Conservation (phyloP, 2,888 invertebrate species). For the Drosophila incognita region DNA sequence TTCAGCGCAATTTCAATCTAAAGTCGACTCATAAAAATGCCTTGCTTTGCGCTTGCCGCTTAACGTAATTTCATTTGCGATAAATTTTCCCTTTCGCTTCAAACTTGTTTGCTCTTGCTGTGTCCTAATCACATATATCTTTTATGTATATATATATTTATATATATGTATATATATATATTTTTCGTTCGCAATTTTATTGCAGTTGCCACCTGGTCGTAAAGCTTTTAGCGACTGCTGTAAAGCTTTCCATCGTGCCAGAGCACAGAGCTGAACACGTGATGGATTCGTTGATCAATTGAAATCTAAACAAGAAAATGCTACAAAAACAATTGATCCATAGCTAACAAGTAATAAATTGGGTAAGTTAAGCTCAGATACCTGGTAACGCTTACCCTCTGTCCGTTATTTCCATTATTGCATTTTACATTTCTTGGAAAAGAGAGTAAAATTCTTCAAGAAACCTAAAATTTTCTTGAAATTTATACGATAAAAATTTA, state of each 20-base stretch:
- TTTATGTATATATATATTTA: constrained; percentile 23
- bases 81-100: constrained; percentile 71
- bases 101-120: constrained; percentile 62
- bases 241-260: constrained; percentile 27
- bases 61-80: constrained; percentile 52
- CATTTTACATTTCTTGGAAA: not conserved
- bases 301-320: not conserved
- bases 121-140: constrained; percentile 75
- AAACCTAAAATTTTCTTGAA: not conserved
- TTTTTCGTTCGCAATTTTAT: constrained; percentile 37
- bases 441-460: not conserved
- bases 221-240: constrained; percentile 37
- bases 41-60: constrained; percentile 13
- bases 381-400: not conserved
- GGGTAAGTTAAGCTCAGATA: not conserved
- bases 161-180: constrained; percentile 10
- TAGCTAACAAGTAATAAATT: not conserved
- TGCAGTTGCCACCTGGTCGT: constrained; percentile 42
- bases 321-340: not conserved
- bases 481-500: not conserved
- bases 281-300: not conserved
- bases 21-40: constrained; percentile 50
- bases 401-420: not conserved
- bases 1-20: constrained; percentile 52
- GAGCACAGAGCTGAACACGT: constrained; percentile 1